Evolutionary conservation across 2,888 invertebrate genomes (phyloP).

Genomic region (Seladonia tumulorum): DNA sequence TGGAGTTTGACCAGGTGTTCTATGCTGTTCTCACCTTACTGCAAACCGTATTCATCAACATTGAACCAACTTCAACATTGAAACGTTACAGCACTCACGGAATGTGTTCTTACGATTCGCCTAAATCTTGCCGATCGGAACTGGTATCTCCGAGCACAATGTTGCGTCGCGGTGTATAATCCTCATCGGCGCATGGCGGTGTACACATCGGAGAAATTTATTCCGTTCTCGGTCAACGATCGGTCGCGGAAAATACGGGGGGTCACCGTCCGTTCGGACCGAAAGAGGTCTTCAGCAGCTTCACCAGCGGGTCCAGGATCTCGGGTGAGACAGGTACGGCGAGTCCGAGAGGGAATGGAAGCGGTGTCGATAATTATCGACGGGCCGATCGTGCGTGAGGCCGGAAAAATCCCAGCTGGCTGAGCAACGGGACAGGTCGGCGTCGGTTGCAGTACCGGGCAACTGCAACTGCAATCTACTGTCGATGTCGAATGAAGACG

Average conservation of each 20-base stretch:
- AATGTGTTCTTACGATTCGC: background rate
- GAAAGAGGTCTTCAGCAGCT: slow-evolving; percentile 26
- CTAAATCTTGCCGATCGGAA: background rate
- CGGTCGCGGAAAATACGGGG: slow-evolving; percentile 26
- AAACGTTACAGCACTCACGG: background rate
- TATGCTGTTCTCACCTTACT: too few species aligned
- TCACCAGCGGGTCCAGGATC: slow-evolving; percentile 25
- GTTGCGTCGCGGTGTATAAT: background rate
- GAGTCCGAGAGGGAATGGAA: slow-evolving; percentile 37
- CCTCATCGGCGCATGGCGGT: background rate
- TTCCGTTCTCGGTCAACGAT: slow-evolving; percentile 40
- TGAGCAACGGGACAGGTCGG: slow-evolving; percentile 69
- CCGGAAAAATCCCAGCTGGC: slow-evolving; percentile 63
- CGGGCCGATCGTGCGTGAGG: slow-evolving; percentile 66
- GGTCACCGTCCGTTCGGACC: slow-evolving; percentile 42
- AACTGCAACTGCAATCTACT: slow-evolving; percentile 40
- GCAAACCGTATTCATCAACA: too few species aligned
- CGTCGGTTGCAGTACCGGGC: slow-evolving; percentile 42
- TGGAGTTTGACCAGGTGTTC: background rate
- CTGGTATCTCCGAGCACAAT: background rate
- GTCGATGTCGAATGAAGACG: slow-evolving; percentile 78
- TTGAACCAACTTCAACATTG: too few species aligned
- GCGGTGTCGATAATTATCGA: slow-evolving; percentile 70
- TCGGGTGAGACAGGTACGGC: slow-evolving; percentile 7
- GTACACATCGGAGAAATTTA: slow-evolving; percentile 15